These are phyloP conservation scores for Caenorhabditis japonica DNA, from an alignment of 2,888 invertebrate species.

Conservation along the genomic window DNA sequence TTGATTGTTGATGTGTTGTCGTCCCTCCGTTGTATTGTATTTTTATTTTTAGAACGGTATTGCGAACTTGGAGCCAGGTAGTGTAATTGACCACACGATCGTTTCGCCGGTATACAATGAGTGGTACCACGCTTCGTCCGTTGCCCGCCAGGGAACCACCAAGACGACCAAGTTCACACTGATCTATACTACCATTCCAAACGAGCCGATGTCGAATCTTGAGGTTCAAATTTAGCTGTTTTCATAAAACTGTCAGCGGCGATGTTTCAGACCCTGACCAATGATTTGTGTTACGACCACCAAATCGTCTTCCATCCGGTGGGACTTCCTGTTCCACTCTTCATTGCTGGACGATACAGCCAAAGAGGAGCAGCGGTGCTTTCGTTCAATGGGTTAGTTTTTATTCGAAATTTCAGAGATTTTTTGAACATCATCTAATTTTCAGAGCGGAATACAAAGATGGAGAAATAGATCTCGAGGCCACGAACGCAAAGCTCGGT, in stretches of 20 bases:
- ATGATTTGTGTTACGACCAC: constrained; percentile 49
- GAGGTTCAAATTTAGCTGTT: too few relatives aligned
- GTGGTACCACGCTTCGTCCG: constrained; percentile 54
- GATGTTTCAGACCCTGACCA: constrained; percentile 41
- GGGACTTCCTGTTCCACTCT: constrained; percentile 48
- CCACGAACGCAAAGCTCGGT: constrained; percentile 12
- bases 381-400: constrained; percentile 7
- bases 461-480: constrained; percentile 7
- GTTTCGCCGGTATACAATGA: constrained; percentile 41
- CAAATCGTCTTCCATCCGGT: constrained; percentile 53
- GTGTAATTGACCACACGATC: constrained; percentile 50
- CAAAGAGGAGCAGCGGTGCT: constrained; percentile 48
- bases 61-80: constrained; percentile 51
- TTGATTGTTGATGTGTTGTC: too few relatives aligned
- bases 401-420: constrained; percentile 8
- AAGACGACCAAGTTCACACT: constrained; percentile 54
- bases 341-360: constrained; percentile 51
- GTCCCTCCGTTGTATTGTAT: too few relatives aligned
- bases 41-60: constrained; percentile 18
- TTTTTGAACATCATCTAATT: neutral
- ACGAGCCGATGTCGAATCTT: constrained; percentile 11
- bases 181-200: constrained; percentile 14
- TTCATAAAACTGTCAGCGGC: too few relatives aligned
- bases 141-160: constrained; percentile 55
- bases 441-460: constrained; percentile 13